These are phyloP conservation scores for Syrmaticus mikado DNA, from an alignment of 2,113 vertebrate genomes.

Conservation along the genomic window DNA sequence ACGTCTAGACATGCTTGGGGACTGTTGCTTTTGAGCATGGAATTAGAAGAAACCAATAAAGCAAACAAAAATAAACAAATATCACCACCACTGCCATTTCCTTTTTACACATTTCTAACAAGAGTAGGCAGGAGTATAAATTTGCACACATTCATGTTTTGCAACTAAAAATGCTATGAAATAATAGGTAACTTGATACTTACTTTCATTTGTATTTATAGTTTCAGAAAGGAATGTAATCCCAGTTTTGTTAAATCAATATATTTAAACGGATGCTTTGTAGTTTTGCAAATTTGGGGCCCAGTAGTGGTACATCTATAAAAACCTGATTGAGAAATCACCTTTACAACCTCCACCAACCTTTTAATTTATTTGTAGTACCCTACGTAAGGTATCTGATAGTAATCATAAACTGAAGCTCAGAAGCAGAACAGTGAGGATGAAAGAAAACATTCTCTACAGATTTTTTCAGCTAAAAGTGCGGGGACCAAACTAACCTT, in stretches of 20 bases:
- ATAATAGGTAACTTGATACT: not conserved
- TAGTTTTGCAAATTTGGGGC: not conserved
- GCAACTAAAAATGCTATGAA: not conserved
- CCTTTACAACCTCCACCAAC: not conserved
- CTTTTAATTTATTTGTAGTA: not conserved
- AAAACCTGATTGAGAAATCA: not conserved
- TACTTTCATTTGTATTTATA: not conserved
- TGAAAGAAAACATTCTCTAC: not conserved
- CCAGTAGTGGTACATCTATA: not conserved
- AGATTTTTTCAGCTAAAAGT: not conserved
- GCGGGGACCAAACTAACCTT: not conserved
- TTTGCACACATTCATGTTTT: not conserved
- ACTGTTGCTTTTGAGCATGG: not conserved
- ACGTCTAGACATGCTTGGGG: too few relatives aligned
- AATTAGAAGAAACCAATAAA: not conserved
- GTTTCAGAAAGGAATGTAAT: constrained; percentile 4
- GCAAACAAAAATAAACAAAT: not conserved
- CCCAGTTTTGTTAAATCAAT: not conserved
- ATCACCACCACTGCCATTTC: not conserved
- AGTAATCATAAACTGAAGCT: not conserved
- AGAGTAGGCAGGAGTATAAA: not conserved
- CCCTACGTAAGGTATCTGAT: not conserved
- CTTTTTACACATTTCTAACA: not conserved
- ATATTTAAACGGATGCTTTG: constrained; percentile 7
- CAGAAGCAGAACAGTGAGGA: not conserved